phyloP scores from a whole-genome alignment of 2,888 invertebrate species.

The Branchinecta sandiegonensis region DNA sequence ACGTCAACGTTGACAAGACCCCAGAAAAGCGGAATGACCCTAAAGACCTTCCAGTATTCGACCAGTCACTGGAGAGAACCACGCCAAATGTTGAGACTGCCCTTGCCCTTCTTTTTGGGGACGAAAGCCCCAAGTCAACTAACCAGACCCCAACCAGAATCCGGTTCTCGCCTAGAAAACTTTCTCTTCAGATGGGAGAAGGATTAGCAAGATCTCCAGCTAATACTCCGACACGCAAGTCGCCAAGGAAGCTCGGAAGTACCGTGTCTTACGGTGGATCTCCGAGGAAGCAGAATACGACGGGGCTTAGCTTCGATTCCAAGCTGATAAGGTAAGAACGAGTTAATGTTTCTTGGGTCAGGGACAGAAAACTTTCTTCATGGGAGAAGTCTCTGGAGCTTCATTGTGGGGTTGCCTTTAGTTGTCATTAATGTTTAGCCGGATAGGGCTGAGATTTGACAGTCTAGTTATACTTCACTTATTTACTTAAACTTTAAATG shows the following conservation, averaged over 20 bases:
- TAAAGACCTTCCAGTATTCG: not conserved
- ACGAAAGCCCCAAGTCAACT: not conserved
- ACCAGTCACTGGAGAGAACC: not conserved
- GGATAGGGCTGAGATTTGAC: no score
- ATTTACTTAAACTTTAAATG: no score
- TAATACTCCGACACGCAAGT: not conserved
- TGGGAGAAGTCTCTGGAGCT: no score
- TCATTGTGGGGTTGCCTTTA: no score
- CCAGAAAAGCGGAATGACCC: not conserved
- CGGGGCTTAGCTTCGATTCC: no score
- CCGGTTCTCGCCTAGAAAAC: not conserved
- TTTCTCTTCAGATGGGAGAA: not conserved
- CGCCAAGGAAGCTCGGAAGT: not conserved
- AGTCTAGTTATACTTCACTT: no score
- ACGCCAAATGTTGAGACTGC: not conserved
- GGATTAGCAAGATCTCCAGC: not conserved
- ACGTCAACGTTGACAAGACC: conserved; percentile 8
- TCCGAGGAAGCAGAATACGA: no score
- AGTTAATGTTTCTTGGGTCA: no score
- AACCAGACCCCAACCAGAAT: not conserved
- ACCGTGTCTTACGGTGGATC: no score
- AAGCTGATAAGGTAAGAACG: no score
- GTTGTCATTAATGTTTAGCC: no score
- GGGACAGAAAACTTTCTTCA: no score
- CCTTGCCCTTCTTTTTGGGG: not conserved